These are phyloP conservation scores for Acrobasis consociella DNA, from an alignment of 2,888 invertebrate genomes.

Conservation along the genomic window DNA sequence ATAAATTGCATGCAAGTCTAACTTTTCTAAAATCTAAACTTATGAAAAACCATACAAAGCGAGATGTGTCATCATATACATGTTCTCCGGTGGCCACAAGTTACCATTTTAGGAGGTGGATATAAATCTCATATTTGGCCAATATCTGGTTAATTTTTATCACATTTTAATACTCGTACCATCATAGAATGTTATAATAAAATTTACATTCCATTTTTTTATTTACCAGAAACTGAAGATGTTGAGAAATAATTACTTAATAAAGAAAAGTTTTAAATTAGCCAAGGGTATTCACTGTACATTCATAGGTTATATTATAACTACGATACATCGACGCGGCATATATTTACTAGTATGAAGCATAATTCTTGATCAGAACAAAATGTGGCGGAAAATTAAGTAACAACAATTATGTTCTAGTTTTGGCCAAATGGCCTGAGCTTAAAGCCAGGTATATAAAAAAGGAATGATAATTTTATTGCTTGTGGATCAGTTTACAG, in stretches of 20 bases:
- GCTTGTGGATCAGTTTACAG: slow-evolving; percentile 3
- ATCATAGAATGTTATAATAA: background rate
- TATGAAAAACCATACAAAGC: background rate
- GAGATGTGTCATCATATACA: background rate
- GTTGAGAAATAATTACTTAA: background rate
- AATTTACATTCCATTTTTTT: background rate
- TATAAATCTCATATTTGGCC: background rate
- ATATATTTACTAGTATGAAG: background rate
- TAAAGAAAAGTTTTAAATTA: background rate
- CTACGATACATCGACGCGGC: background rate
- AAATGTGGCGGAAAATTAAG: background rate
- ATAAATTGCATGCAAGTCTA: too few species aligned
- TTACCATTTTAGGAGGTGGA: background rate
- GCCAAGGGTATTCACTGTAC: background rate
- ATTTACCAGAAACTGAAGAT: background rate
- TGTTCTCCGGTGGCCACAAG: background rate
- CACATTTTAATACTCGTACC: slow-evolving; percentile 13
- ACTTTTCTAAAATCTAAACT: too few species aligned
- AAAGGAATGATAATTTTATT: slow-evolving; percentile 11
- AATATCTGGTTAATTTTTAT: background rate
- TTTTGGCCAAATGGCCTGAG: background rate
- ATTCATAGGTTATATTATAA: background rate
- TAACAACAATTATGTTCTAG: background rate
- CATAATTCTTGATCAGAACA: background rate
- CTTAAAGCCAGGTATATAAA: background rate